phyloP scores from a whole-genome alignment of 2,113 vertebrate species.

The Jacana jacana region DNA sequence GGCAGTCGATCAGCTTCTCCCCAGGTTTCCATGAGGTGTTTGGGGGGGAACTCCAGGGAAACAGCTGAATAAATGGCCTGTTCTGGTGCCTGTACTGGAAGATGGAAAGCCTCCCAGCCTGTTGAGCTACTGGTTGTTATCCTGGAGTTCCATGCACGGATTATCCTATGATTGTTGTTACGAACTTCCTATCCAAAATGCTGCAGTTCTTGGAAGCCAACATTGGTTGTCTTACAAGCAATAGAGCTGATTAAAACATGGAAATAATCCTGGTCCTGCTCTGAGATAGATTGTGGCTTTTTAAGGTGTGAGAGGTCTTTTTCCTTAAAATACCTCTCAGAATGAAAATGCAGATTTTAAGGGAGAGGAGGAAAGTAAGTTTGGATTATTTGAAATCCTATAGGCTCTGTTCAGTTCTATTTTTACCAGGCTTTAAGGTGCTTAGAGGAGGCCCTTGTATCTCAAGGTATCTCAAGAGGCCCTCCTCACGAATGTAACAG shows the following conservation, averaged over 20 bases:
- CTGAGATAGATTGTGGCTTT: background rate
- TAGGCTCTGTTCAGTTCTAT: background rate
- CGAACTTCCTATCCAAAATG: background rate
- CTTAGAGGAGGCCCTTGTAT: background rate
- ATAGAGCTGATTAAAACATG: background rate
- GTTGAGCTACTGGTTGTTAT: background rate
- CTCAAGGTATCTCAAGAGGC: background rate
- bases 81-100: background rate
- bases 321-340: background rate
- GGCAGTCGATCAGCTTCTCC: background rate
- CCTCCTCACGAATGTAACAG: background rate
- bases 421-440: background rate
- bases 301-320: background rate
- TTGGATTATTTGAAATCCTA: background rate
- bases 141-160: background rate
- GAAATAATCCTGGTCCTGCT: background rate
- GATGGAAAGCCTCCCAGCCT: background rate
- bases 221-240: background rate
- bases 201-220: background rate
- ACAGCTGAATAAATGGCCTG: background rate
- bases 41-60: background rate
- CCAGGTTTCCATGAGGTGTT: background rate
- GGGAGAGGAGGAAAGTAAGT: accelerated
- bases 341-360: background rate
- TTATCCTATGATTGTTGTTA: background rate